A percentile compares a stretch with the other conserved stretches of the same genome.
These are phyloP conservation scores for Alethe diademata DNA, from an alignment of 2,113 vertebrate genomes.

Conservation along the genomic window DNA sequence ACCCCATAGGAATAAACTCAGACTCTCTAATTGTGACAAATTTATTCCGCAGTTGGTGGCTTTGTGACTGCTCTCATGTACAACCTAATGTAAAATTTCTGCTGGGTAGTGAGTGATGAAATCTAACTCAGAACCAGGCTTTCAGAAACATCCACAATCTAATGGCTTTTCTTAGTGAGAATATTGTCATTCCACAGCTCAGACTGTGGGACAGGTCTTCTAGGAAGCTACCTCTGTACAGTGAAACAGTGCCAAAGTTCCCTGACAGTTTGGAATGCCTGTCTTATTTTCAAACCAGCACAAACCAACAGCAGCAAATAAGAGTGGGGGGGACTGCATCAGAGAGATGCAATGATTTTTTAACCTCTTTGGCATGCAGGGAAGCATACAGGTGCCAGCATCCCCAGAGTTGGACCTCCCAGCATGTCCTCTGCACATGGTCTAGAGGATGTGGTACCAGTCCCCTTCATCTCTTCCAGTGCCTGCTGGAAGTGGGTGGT, in stretches of 20 bases:
- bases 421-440: not conserved
- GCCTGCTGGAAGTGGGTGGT: not conserved
- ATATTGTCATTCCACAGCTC: not conserved
- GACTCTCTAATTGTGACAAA: not conserved
- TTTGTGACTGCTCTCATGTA: not conserved
- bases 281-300: not conserved
- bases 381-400: not conserved
- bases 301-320: not conserved
- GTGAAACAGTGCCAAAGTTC: not conserved
- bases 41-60: not conserved
- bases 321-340: not conserved
- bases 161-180: not conserved
- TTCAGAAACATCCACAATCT: not conserved
- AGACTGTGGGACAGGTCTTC: not conserved
- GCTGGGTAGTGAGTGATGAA: not conserved
- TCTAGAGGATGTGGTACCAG: no score
- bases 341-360: not conserved
- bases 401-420: not conserved
- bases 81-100: not conserved
- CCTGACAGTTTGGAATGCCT: not conserved
- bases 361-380: not conserved
- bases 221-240: not conserved
- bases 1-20: not conserved
- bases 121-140: not conserved
- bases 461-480: not conserved